Percentiles rank a stretch among this genome's conserved stretches.
These are phyloP conservation scores for Micromys minutus DNA, from an alignment of 2,113 vertebrate genomes.

Conservation along the genomic window DNA sequence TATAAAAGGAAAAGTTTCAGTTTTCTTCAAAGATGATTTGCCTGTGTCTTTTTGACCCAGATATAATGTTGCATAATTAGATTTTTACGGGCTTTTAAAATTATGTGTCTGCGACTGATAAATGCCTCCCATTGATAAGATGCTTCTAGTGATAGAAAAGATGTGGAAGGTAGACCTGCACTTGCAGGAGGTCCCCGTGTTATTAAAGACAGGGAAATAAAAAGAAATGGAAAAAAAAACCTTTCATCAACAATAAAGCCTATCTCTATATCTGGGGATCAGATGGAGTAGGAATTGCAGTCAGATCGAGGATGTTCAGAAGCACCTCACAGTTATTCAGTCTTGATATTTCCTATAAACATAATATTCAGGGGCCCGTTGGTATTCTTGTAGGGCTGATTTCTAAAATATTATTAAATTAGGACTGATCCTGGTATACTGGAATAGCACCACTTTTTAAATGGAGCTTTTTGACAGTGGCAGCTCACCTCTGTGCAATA, in stretches of 20 bases:
- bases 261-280: neutral
- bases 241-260: neutral
- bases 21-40: slow-evolving; percentile 3
- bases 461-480: neutral
- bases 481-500: neutral
- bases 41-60: neutral
- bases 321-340: neutral
- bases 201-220: neutral
- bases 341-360: slow-evolving; percentile 10
- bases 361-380: neutral
- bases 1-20: neutral
- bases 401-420: slow-evolving; percentile 25
- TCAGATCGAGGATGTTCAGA: neutral
- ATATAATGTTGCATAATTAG: neutral
- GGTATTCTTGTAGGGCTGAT: neutral
- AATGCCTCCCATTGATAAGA: neutral
- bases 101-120: neutral
- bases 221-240: neutral
- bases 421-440: neutral
- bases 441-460: neutral
- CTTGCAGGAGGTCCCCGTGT: neutral
- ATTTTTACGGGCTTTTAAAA: slow-evolving; percentile 20
- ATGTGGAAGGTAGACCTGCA: neutral
- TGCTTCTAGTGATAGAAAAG: neutral
- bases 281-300: neutral